These are phyloP conservation scores for Caranx ignobilis DNA, from an alignment of 2,113 vertebrate species.

Conservation along the genomic window DNA sequence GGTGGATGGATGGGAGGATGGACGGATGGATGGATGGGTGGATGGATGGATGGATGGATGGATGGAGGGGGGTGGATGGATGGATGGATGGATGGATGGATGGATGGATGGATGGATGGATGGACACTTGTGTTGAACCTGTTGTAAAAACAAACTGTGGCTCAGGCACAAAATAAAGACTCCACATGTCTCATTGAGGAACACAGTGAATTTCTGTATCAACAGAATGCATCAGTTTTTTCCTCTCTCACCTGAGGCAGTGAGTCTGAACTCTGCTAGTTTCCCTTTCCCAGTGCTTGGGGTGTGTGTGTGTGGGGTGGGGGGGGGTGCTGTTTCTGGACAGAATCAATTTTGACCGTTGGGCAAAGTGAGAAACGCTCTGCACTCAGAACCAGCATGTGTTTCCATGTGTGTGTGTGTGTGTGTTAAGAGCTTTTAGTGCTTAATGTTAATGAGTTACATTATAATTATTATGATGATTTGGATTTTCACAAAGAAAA, in stretches of 20 bases:
- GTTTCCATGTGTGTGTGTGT: background rate
- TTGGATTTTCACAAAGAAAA: constrained; percentile 9
- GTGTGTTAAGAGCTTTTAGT: background rate
- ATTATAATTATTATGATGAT: background rate
- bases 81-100: no score
- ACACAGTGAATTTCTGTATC: constrained; percentile 36
- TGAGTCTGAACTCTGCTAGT: constrained; percentile 57
- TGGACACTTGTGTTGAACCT: no score
- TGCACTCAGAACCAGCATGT: background rate
- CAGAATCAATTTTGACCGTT: constrained; percentile 56
- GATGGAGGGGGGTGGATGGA: no score
- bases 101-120: no score
- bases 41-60: no score
- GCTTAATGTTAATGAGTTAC: no score
- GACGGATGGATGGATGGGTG: no score
- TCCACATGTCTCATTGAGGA: constrained; percentile 30
- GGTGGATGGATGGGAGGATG: no score
- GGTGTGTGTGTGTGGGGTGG: background rate
- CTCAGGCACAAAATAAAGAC: constrained; percentile 1
- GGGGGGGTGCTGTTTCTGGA: constrained; percentile 55
- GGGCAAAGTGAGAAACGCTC: constrained; percentile 45
- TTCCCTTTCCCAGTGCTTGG: constrained; percentile 19
- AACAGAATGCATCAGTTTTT: constrained; percentile 44
- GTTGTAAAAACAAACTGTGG: background rate
- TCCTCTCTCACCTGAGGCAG: constrained; percentile 48